Conservation (phyloP, 1,140 invertebrate species). For the Kradibia gibbosae region DNA sequence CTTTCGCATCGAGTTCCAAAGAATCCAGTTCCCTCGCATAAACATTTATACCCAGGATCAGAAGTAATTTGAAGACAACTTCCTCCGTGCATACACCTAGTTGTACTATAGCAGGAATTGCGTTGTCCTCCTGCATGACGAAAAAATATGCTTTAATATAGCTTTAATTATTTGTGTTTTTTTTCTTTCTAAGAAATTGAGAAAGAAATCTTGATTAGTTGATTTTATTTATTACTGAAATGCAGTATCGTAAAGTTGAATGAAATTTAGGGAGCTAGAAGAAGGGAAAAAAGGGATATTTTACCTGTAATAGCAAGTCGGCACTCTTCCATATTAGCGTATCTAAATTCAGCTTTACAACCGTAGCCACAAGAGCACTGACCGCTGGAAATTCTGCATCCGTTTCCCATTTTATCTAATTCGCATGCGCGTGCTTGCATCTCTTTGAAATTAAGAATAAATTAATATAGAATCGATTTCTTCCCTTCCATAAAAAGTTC, state of each 20-base stretch:
- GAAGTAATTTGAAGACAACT: slow-evolving; percentile 80
- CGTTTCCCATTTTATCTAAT: slow-evolving; percentile 63
- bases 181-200: not conserved
- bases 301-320: slow-evolving; percentile 71
- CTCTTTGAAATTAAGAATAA: slow-evolving; percentile 46
- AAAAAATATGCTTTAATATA: not conserved
- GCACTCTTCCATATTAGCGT: slow-evolving; percentile 68
- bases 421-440: slow-evolving; percentile 58
- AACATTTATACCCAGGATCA: slow-evolving; percentile 79
- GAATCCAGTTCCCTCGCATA: slow-evolving; percentile 82
- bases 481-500: not conserved
- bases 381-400: slow-evolving; percentile 64
- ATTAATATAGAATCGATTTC: not conserved
- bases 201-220: not conserved
- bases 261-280: too few species aligned
- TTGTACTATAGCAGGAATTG: slow-evolving; percentile 75
- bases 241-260: too few species aligned
- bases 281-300: not conserved
- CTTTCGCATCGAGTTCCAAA: slow-evolving; percentile 79
- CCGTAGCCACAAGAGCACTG: slow-evolving; percentile 71
- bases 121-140: slow-evolving; percentile 73
- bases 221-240: too few species aligned
- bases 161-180: not conserved
- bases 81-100: slow-evolving; percentile 78
- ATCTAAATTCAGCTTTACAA: slow-evolving; percentile 71